phyloP scores from a whole-genome alignment of 2,113 vertebrate genomes.

The Hydrochoerus hydrochaeris region DNA sequence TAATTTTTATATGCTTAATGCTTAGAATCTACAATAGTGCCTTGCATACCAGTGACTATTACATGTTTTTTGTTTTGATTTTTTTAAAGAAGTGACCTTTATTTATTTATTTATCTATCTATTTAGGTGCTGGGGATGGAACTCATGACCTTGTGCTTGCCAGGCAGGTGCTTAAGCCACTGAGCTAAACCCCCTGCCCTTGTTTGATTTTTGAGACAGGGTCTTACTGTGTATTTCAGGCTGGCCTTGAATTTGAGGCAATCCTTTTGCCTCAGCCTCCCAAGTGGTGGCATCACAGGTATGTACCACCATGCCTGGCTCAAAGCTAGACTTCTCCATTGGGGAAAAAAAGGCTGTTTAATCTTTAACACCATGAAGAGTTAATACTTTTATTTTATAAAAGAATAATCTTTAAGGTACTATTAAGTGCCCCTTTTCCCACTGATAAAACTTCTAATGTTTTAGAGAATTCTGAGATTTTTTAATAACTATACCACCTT shows the following conservation, averaged over 20 bases:
- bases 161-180: too few species aligned
- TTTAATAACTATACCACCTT: background rate
- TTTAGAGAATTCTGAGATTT: slow-evolving; percentile 9
- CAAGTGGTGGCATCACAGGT: background rate
- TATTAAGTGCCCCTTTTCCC: slow-evolving; percentile 13
- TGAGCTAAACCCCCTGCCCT: too few species aligned
- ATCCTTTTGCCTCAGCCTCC: background rate
- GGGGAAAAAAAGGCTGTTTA: background rate
- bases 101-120: too few species aligned
- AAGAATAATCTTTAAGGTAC: background rate
- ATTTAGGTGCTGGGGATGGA: too few species aligned
- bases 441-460: background rate
- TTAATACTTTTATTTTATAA: background rate
- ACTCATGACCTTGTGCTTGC: too few species aligned
- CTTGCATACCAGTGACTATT: background rate
- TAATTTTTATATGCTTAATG: background rate
- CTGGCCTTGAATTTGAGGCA: background rate
- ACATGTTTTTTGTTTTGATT: background rate
- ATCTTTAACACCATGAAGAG: background rate
- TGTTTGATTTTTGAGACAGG: background rate
- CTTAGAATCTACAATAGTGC: background rate
- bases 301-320: background rate
- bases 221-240: background rate
- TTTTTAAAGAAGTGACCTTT: too few species aligned
- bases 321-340: background rate